phyloP scores from a whole-genome alignment of 1,140 invertebrate genomes.

The Stegodyphus mimosarum region DNA sequence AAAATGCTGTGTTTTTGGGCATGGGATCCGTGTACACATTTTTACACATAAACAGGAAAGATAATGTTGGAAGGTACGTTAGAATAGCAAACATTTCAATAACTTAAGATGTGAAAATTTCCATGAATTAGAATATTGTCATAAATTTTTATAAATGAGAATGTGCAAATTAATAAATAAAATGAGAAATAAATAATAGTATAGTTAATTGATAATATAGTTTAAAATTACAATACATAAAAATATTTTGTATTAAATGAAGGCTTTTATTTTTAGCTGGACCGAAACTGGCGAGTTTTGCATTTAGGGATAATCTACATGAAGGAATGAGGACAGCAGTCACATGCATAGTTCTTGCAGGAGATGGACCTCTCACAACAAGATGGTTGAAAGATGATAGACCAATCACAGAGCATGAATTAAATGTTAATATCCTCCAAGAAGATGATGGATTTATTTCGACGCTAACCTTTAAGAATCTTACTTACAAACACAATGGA shows the following conservation, averaged over 20 bases:
- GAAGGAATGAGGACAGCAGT: slow-evolving; percentile 86
- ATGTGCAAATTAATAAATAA: neutral
- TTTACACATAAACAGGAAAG: no score
- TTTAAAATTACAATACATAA: no score
- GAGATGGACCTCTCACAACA: slow-evolving; percentile 80
- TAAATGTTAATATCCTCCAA: slow-evolving; percentile 65
- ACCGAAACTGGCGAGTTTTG: slow-evolving; percentile 74
- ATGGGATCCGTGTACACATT: no score
- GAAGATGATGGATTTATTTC: slow-evolving; percentile 66
- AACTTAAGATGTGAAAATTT: no score
- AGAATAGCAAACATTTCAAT: no score
- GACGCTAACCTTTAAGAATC: slow-evolving; percentile 67
- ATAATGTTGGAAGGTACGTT: no score
- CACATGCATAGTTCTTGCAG: slow-evolving; percentile 84
- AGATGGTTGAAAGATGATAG: slow-evolving; percentile 80
- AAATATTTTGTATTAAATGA: neutral
- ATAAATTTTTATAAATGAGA: no score
- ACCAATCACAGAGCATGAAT: slow-evolving; percentile 66
- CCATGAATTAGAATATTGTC: no score
- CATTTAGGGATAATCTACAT: slow-evolving; percentile 77
- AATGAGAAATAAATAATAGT: neutral
- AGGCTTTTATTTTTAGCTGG: slow-evolving; percentile 68
- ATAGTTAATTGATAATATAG: neutral
- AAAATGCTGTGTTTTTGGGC: no score
- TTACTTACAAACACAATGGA: slow-evolving; percentile 68